Base-by-base conservation (phyloP, 2,888 invertebrate species). In the Tinea trinotella region DNA sequence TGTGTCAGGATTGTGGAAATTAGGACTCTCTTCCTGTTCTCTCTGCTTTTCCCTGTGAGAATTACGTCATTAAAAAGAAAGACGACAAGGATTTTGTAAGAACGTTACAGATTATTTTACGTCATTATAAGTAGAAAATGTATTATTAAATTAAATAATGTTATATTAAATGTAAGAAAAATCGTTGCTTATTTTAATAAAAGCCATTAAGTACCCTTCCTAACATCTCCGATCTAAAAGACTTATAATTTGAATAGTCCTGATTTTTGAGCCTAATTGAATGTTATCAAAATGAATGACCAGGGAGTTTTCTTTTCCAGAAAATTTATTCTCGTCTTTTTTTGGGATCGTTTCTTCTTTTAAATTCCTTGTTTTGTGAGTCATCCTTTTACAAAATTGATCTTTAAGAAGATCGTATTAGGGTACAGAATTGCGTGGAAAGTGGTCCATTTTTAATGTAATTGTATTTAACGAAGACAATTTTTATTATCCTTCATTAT, bases 221-320 rank as follows among this genome's bases (percentile, higher is more conserved):
- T 30, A 30, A 7, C 30, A 30, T 30, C 30, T 30, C 40, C 2
- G 17, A 40, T 40, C 9, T 40, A 7, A 40, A 2, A 7, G 7
- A 30, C n/a, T 48, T 20, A 48, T 24, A 24, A 50, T 50, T 3
- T 13, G 50, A 50, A 50, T 24, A 73, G 70, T 72, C 68, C 67
- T 62, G 66, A 69, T 67, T 66, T 66, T 68, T 64, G 65, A 56
- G 49, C 55, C 49, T 74, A 74, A 75, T 75, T 74, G 70, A 73
- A 74, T 69, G 66, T 68, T 74, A 69, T 74, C 70, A 67, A 66
- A 70, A 72, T 63, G 65, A 67, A 68, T 63, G 69, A 59, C 60
- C 62, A 60, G 57, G 48, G 65, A 66, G 60, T 65, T 64, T 67
- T 62, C 61, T 60, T 62, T 61, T 56, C 53, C 20, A 1, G 65